These are phyloP conservation scores for Haliclystus octoradiatus DNA, from an alignment of 30 jellyfish, hydroid and myxozoan genomes.

Conservation along the genomic window DNA sequence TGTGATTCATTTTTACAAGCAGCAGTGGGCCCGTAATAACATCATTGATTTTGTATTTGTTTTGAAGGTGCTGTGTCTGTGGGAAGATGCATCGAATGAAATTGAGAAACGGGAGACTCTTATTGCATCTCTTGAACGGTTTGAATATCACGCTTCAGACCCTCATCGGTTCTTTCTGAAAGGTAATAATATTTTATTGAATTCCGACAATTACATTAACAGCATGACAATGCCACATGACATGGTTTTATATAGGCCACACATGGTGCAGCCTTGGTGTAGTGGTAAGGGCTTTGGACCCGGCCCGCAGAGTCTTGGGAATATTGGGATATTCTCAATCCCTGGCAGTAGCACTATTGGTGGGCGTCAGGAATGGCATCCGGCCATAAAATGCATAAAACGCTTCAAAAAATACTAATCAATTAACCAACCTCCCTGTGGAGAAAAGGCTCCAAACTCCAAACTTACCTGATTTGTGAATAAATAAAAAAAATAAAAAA, in stretches of 20 bases:
- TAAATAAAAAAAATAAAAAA: no score
- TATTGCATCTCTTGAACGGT: constrained; percentile 42
- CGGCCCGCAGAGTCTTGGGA: constrained; percentile 21
- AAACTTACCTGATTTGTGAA: no score
- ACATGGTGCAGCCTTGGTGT: constrained; percentile 2
- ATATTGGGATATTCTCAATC: constrained; percentile 10
- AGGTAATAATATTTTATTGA: constrained; percentile 16
- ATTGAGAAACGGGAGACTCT: constrained; percentile 53
- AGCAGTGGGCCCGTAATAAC: no score
- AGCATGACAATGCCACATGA: not conserved
- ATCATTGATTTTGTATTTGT: no score
- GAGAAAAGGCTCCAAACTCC: no score
- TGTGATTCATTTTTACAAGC: no score
- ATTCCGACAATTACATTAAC: not conserved
- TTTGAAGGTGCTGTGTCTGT: constrained; percentile 9
- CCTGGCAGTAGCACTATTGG: constrained; percentile 20
- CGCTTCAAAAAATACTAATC: no score
- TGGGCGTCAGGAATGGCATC: no score
- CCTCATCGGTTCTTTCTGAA: constrained; percentile 85
- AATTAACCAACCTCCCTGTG: no score
- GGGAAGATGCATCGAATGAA: constrained; percentile 47
- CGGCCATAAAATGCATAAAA: no score
- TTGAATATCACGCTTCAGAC: constrained; percentile 84
- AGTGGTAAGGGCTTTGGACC: constrained; percentile 9
- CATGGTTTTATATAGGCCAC: not conserved